Percentiles rank a stretch among this genome's conserved stretches.
Conservation (phyloP, 2,113 vertebrate species). For the Pseudorectes ferrugineus region DNA sequence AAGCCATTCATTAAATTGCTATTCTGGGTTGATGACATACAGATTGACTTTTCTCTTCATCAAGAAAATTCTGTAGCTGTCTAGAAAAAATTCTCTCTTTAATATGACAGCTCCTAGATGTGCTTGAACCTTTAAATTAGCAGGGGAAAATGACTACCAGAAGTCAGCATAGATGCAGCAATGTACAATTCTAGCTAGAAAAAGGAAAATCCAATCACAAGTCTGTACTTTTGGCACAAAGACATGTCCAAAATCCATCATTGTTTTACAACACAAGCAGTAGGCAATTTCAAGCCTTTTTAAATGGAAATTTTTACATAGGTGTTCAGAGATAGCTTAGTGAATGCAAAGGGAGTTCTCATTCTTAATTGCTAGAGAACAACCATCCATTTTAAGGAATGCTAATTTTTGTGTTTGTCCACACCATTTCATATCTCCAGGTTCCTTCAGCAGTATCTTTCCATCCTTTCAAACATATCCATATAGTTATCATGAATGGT, state of each 20-base stretch:
- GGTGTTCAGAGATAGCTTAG: background rate
- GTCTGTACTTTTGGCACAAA: background rate
- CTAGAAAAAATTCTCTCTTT: background rate
- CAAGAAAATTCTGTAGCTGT: constrained; percentile 1
- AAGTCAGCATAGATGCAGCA: background rate
- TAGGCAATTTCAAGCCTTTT: background rate
- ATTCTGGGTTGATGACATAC: constrained; percentile 35
- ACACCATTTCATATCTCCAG: background rate
- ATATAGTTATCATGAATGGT: background rate
- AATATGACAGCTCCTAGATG: background rate
- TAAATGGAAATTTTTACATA: background rate
- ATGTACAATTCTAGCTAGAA: background rate
- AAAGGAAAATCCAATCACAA: background rate
- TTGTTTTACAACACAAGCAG: background rate
- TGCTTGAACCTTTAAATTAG: background rate
- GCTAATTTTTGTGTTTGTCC: background rate
- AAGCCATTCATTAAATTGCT: constrained; percentile 41
- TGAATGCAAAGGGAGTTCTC: background rate
- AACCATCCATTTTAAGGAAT: background rate
- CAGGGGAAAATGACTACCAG: background rate
- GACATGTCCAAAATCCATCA: background rate
- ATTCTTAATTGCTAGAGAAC: background rate
- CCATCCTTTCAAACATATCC: background rate
- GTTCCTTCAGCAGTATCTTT: background rate
- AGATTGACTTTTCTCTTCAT: constrained; percentile 47